These are phyloP conservation scores for Coleophora deauratella DNA, from an alignment of 2,888 invertebrate genomes.

Conservation along the genomic window DNA sequence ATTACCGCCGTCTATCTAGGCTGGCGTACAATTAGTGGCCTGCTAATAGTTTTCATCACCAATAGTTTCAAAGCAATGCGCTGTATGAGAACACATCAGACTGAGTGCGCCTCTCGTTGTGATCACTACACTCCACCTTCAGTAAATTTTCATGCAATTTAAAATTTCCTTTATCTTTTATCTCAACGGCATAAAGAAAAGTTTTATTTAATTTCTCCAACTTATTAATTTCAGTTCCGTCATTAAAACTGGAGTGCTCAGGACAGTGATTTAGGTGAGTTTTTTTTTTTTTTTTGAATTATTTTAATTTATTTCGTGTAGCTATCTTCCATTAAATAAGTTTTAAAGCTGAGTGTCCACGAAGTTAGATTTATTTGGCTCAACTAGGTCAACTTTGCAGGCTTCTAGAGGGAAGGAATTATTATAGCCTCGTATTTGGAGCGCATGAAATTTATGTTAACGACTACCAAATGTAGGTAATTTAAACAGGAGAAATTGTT, in stretches of 20 bases:
- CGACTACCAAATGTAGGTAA: constrained; percentile 31
- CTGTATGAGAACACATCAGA: constrained; percentile 50
- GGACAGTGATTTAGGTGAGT: constrained; percentile 12
- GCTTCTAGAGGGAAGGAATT: constrained; percentile 35
- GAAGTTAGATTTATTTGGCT: constrained; percentile 42
- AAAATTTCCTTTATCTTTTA: constrained; percentile 6
- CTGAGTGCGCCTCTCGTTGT: constrained; percentile 49
- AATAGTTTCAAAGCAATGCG: constrained; percentile 50
- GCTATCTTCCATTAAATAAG: constrained; percentile 22
- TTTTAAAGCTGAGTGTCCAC: constrained; percentile 28
- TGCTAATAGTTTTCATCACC: constrained; percentile 72
- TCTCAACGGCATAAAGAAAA: neutral
- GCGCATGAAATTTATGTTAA: constrained; percentile 43
- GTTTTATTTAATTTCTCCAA: constrained; percentile 12
- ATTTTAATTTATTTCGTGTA: constrained; percentile 3
- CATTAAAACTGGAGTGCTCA: constrained; percentile 8
- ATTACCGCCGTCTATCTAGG: constrained; percentile 70
- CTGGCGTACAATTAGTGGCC: constrained; percentile 67
- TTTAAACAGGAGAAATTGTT: constrained; percentile 23
- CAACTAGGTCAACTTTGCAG: constrained; percentile 41
- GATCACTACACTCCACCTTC: constrained; percentile 37
- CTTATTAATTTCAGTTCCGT: constrained; percentile 19
- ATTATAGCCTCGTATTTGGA: constrained; percentile 33
- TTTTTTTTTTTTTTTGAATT: constrained; percentile 3
- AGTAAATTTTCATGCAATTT: constrained; percentile 11